Percentiles rank a stretch among this genome's conserved stretches.
Conservation (phyloP, 2,113 vertebrate species). For the Aspidoscelis tigris region DNA sequence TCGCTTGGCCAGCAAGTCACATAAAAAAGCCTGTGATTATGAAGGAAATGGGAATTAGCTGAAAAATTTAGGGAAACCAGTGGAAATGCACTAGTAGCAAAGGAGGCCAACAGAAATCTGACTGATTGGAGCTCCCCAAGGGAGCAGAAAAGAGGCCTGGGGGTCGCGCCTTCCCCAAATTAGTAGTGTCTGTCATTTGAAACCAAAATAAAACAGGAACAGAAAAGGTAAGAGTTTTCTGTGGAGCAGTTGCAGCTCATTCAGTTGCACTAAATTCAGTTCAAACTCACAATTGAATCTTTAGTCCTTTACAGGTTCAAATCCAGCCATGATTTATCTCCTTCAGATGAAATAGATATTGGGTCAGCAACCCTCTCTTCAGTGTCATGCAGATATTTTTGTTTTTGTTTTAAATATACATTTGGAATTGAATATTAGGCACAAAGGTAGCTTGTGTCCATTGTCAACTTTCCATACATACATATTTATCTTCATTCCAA, state of each 20-base stretch:
- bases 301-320: slow-evolving; percentile 77
- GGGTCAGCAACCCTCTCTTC: not conserved
- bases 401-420: not conserved
- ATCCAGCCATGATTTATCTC: slow-evolving; percentile 76
- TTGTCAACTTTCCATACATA: slow-evolving; percentile 1
- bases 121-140: slow-evolving; percentile 87
- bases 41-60: slow-evolving; percentile 96
- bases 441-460: not conserved
- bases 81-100: slow-evolving; percentile 79
- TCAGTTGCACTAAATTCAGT: slow-evolving; percentile 72
- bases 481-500: slow-evolving; percentile 7
- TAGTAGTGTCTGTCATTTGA: slow-evolving; percentile 91
- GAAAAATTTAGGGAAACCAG: slow-evolving; percentile 84
- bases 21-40: slow-evolving; percentile 91
- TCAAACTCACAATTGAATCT: slow-evolving; percentile 82
- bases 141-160: slow-evolving; percentile 70
- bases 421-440: not conserved
- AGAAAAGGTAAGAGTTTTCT: slow-evolving; percentile 86
- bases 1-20: slow-evolving; percentile 80
- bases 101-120: slow-evolving; percentile 74
- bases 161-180: slow-evolving; percentile 89
- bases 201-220: slow-evolving; percentile 90
- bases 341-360: slow-evolving; percentile 52
- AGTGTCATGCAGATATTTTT: not conserved
- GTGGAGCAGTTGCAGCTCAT: slow-evolving; percentile 74